phyloP scores from a whole-genome alignment of 2,797 vertebrate species.

The Leucoraja ocellata region DNA sequence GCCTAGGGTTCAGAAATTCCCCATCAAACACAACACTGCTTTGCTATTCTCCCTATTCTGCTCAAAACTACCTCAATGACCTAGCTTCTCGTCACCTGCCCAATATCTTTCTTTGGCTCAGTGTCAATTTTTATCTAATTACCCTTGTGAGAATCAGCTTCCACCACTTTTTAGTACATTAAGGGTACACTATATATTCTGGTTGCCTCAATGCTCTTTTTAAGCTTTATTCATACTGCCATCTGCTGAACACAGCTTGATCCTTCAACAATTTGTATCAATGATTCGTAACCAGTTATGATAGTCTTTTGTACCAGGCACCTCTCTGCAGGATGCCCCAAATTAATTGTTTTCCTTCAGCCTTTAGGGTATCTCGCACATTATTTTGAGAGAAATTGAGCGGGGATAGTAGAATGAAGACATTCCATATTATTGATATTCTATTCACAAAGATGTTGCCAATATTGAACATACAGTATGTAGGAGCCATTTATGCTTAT shows the following conservation, averaged over 20 bases:
- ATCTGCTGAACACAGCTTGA: neutral
- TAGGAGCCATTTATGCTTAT: too few species aligned
- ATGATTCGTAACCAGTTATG: neutral
- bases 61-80: neutral
- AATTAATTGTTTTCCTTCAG: neutral
- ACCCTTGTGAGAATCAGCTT: neutral
- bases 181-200: neutral
- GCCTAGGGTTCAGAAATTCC: neutral
- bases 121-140: neutral
- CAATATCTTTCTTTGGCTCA: neutral
- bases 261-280: neutral
- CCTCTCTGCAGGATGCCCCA: neutral
- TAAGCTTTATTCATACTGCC: slow-evolving; percentile 12
- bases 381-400: neutral
- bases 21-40: neutral
- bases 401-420: neutral
- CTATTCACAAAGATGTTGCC: neutral
- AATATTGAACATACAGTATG: neutral
- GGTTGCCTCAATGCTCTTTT: neutral
- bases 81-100: neutral
- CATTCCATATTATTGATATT: neutral
- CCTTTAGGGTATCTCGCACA: neutral
- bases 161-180: neutral
- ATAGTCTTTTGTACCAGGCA: neutral
- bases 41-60: neutral